Conservation (phyloP, 2,888 invertebrate species). For the Phaonia tiefii region DNA sequence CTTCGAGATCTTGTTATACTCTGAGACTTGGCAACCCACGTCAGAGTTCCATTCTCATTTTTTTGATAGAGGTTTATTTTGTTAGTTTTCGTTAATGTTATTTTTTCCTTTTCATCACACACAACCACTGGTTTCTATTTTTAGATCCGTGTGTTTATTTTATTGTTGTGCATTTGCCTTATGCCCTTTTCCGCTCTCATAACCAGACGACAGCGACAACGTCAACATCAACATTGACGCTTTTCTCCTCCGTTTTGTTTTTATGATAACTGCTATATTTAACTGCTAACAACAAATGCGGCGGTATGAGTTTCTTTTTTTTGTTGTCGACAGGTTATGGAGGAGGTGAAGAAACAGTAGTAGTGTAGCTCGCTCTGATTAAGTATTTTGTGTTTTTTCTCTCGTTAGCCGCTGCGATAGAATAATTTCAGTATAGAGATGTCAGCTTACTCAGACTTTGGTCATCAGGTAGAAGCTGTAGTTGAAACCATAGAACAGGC, state of each 20-base stretch:
- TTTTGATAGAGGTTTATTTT: constrained; percentile 7
- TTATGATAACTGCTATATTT: constrained; percentile 1
- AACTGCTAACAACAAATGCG: too few relatives aligned
- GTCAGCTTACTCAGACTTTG: too few relatives aligned
- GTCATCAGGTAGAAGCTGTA: too few relatives aligned
- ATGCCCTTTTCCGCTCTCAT: constrained; percentile 48
- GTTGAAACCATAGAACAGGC: too few relatives aligned
- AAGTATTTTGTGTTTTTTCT: neutral
- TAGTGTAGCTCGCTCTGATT: constrained; percentile 9
- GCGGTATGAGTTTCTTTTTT: too few relatives aligned
- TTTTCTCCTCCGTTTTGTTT: constrained; percentile 33
- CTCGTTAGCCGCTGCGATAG: too few relatives aligned
- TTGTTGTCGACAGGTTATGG: constrained; percentile 22
- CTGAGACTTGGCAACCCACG: constrained; percentile 3
- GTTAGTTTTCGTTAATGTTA: constrained; percentile 4
- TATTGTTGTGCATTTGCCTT: constrained; percentile 33
- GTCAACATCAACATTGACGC: too few relatives aligned
- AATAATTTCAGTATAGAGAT: too few relatives aligned
- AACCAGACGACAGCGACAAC: constrained; percentile 10
- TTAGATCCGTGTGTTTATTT: constrained; percentile 43
- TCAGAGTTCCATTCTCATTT: constrained; percentile 3
- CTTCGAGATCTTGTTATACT: too few relatives aligned
- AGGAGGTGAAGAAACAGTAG: neutral
- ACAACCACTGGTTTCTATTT: constrained; percentile 64
- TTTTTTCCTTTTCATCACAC: constrained; percentile 15